Conservation (phyloP, 2,797 vertebrate genomes). For the Melopsittacus undulatus region DNA sequence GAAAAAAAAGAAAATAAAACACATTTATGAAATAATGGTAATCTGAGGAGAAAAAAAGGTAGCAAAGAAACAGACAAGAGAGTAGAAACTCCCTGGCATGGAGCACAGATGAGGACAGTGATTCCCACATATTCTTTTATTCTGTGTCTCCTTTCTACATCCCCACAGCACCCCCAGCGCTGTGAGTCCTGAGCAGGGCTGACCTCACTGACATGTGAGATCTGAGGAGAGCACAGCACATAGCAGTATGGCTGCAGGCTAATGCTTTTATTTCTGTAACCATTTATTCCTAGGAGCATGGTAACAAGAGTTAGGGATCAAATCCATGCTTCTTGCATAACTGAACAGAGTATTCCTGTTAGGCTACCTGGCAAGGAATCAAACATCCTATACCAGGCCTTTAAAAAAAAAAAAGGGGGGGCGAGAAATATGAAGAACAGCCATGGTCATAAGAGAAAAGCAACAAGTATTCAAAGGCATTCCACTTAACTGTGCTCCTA, state of each 20-base stretch:
- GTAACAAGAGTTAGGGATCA: slow-evolving; percentile 17
- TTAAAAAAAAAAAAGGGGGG: neutral
- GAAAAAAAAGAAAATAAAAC: neutral
- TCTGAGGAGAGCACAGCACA: neutral
- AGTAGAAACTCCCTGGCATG: neutral
- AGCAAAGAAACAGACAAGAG: neutral
- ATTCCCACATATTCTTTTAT: neutral
- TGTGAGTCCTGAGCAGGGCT: neutral
- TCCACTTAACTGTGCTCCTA: neutral
- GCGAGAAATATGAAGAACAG: neutral
- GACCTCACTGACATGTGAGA: neutral
- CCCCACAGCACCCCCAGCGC: neutral
- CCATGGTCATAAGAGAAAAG: neutral
- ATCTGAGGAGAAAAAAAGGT: neutral
- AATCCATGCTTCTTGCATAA: slow-evolving; percentile 12
- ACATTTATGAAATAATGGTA: neutral
- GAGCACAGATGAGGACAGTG: neutral
- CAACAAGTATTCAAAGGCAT: neutral
- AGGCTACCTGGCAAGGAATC: slow-evolving; percentile 28
- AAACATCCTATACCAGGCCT: neutral
- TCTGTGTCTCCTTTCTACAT: neutral
- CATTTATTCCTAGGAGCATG: neutral
- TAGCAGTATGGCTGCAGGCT: slow-evolving; percentile 22
- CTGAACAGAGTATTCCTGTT: neutral
- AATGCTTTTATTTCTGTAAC: slow-evolving; percentile 36